A percentile compares a stretch with the other conserved stretches of the same genome.
These are phyloP conservation scores for Saturnia japonica DNA, from an alignment of 2,888 invertebrate species.

Conservation along the genomic window DNA sequence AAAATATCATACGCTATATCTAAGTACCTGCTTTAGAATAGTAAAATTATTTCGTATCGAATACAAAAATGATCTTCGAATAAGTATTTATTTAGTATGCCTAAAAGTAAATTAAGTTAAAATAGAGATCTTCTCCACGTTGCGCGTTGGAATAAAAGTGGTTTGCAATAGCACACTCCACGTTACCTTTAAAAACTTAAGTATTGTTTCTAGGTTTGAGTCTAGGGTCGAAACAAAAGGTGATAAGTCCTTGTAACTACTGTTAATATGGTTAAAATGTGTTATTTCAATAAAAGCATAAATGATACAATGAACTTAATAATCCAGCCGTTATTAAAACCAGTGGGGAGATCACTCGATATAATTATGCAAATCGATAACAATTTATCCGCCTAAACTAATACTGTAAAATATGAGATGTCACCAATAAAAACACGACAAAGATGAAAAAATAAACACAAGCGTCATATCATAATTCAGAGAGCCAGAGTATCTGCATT, in stretches of 20 bases:
- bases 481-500: slow-evolving; percentile 38
- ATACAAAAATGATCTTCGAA: no score
- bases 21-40: no score
- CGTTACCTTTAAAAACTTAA: no score
- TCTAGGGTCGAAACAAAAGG: not conserved
- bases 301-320: not conserved
- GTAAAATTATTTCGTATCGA: no score
- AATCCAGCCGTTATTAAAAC: slow-evolving; percentile 7
- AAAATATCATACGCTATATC: no score
- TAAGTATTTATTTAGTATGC: no score
- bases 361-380: slow-evolving; percentile 4
- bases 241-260: not conserved
- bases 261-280: not conserved
- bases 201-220: not conserved
- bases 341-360: not conserved
- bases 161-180: no score
- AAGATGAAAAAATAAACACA: slow-evolving; percentile 30
- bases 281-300: not conserved
- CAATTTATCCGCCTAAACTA: slow-evolving; percentile 7
- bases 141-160: no score
- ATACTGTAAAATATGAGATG: slow-evolving; percentile 10
- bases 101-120: no score
- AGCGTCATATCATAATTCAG: slow-evolving; percentile 32
- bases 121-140: no score
- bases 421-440: slow-evolving; percentile 23